Conservation (phyloP, 2,113 vertebrate genomes). For the Cololabis saira region DNA sequence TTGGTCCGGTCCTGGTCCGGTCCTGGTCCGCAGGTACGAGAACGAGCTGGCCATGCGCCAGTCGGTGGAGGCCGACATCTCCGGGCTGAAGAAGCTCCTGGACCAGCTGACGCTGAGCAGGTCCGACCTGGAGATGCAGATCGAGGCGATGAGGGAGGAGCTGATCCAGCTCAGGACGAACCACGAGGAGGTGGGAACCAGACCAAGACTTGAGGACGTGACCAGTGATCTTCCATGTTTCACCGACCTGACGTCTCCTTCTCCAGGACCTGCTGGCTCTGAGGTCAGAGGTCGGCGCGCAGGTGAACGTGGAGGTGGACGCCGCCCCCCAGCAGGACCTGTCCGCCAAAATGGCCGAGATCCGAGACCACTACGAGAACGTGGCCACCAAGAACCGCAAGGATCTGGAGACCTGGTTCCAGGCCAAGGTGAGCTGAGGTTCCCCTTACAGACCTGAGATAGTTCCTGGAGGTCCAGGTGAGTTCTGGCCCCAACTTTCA, state of each 20-base stretch:
- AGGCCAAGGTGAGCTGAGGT: slow-evolving; percentile 39
- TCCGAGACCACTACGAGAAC: slow-evolving; percentile 87
- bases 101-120: slow-evolving; percentile 78
- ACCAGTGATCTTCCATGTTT: too few relatives aligned
- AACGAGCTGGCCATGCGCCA: slow-evolving; percentile 85
- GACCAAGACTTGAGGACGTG: too few relatives aligned
- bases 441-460: too few relatives aligned
- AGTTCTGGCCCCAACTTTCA: background rate
- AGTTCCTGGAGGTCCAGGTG: too few relatives aligned
- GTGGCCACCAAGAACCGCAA: slow-evolving; percentile 81
- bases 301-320: slow-evolving; percentile 81
- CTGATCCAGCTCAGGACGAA: slow-evolving; percentile 76
- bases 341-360: slow-evolving; percentile 62
- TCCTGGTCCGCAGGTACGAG: slow-evolving; percentile 84
- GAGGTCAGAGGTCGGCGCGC: slow-evolving; percentile 63
- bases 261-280: slow-evolving; percentile 65
- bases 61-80: slow-evolving; percentile 87
- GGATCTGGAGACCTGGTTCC: slow-evolving; percentile 82
- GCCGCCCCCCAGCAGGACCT: slow-evolving; percentile 72
- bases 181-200: slow-evolving; percentile 72
- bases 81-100: slow-evolving; percentile 77
- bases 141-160: slow-evolving; percentile 75
- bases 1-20: too few relatives aligned
- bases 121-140: slow-evolving; percentile 74
- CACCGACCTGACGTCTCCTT: background rate